A percentile compares a stretch with the other conserved stretches of the same genome.
These are phyloP conservation scores for Ptyas mucosa DNA, from an alignment of 2,113 vertebrate species.

Conservation along the genomic window DNA sequence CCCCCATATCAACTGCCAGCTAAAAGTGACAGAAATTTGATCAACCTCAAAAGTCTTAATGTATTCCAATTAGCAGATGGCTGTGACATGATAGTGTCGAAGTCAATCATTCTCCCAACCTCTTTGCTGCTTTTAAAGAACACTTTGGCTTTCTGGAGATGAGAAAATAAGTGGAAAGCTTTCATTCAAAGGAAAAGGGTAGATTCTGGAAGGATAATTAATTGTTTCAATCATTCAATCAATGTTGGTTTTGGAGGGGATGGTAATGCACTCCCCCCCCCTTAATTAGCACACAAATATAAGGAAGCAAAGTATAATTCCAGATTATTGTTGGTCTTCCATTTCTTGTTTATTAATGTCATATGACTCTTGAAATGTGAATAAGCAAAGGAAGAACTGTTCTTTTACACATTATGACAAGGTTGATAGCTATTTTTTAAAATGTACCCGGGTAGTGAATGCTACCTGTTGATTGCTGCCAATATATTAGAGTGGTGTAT, in stretches of 20 bases:
- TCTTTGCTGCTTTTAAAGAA: slow-evolving; percentile 13
- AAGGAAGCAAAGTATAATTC: not conserved
- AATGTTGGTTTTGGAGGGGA: not conserved
- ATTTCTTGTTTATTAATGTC: slow-evolving; percentile 1
- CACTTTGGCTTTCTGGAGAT: not conserved
- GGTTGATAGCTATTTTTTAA: not conserved
- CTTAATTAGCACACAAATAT: not conserved
- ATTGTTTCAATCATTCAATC: slow-evolving; percentile 18
- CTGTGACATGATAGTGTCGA: not conserved
- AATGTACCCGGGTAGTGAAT: not conserved
- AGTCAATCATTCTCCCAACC: slow-evolving; percentile 1
- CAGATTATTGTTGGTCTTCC: not conserved
- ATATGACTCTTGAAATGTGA: not conserved
- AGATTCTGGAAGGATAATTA: not conserved
- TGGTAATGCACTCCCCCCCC: not conserved
- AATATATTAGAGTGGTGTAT: not conserved
- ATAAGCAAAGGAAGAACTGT: not conserved
- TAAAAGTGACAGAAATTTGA: slow-evolving; percentile 23
- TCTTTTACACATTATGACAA: not conserved
- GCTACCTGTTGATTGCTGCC: not conserved
- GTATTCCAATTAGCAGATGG: slow-evolving; percentile 18
- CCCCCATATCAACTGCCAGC: slow-evolving; percentile 17
- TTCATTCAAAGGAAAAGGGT: not conserved
- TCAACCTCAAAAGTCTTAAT: slow-evolving; percentile 27
- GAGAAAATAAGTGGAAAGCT: not conserved